These are phyloP conservation scores for Octodon degus DNA, from an alignment of 2,113 vertebrate genomes.

Conservation along the genomic window DNA sequence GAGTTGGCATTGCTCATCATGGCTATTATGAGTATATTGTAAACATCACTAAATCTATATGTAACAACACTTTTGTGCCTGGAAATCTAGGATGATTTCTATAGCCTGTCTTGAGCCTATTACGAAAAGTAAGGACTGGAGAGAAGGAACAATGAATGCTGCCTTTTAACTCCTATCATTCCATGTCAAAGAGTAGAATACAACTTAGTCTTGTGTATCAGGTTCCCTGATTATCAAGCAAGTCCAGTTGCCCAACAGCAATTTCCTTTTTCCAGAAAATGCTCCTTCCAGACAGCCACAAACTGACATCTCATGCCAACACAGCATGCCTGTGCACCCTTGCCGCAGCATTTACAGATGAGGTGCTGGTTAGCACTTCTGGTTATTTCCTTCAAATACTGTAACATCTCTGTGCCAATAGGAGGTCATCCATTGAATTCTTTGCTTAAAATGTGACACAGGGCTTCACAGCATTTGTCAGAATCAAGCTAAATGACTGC, in stretches of 20 bases:
- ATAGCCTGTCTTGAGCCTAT: not conserved
- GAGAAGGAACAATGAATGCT: not conserved
- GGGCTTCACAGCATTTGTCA: not conserved
- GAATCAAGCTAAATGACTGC: not conserved
- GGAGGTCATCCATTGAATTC: not conserved
- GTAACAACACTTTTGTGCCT: not conserved
- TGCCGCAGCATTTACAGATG: not conserved
- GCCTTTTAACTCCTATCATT: constrained; percentile 25
- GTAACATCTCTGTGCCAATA: constrained; percentile 12
- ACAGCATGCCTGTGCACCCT: not conserved
- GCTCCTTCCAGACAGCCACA: constrained; percentile 40
- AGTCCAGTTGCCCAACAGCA: not conserved
- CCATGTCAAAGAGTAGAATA: not conserved
- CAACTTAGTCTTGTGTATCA: not conserved
- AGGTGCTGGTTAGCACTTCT: not conserved
- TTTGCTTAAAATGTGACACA: not conserved
- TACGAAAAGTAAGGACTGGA: not conserved
- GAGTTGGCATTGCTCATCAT: not conserved
- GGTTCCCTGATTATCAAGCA: constrained; percentile 4
- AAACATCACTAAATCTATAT: not conserved
- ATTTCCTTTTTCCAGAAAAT: constrained; percentile 38
- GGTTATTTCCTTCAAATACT: constrained; percentile 8
- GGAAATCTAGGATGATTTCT: not conserved
- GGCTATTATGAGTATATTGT: not conserved
- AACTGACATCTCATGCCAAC: not conserved